Evolutionary conservation across 2,113 vertebrate genomes (phyloP).

Genomic region (Arenaria interpres): DNA sequence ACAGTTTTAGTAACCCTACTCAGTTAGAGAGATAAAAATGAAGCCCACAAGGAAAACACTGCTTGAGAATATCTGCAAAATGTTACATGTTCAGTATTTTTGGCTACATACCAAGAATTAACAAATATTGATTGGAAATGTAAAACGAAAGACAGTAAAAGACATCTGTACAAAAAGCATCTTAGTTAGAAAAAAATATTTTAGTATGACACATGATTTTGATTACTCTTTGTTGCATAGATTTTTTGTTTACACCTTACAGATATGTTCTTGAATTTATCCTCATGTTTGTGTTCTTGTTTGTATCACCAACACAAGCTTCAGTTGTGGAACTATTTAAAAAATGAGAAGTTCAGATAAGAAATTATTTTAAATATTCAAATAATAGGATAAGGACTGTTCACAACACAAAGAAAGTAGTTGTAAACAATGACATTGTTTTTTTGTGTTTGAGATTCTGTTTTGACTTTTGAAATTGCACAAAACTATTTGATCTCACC

Average conservation of each 20-base stretch:
- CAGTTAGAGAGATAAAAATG: background rate
- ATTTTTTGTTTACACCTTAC: background rate
- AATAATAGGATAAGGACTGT: background rate
- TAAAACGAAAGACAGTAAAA: background rate
- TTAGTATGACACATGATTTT: background rate
- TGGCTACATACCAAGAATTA: background rate
- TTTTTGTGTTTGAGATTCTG: background rate
- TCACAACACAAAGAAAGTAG: background rate
- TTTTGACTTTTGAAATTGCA: background rate
- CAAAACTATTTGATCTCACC: background rate
- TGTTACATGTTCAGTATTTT: background rate
- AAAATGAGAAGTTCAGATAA: background rate
- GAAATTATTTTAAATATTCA: background rate
- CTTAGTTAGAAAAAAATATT: background rate
- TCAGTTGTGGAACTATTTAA: background rate
- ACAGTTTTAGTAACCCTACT: background rate
- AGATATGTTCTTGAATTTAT: background rate
- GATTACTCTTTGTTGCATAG: background rate
- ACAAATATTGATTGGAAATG: background rate
- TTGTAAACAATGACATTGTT: background rate
- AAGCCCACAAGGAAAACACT: background rate
- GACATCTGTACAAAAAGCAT: background rate
- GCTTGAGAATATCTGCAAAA: accelerated
- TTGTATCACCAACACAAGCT: background rate
- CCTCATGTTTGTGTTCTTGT: background rate